Evolutionary conservation across 2,113 vertebrate species (phyloP), one percentile per base, ranked within the genome.

Genomic region (Siphamia tubifer): DNA sequence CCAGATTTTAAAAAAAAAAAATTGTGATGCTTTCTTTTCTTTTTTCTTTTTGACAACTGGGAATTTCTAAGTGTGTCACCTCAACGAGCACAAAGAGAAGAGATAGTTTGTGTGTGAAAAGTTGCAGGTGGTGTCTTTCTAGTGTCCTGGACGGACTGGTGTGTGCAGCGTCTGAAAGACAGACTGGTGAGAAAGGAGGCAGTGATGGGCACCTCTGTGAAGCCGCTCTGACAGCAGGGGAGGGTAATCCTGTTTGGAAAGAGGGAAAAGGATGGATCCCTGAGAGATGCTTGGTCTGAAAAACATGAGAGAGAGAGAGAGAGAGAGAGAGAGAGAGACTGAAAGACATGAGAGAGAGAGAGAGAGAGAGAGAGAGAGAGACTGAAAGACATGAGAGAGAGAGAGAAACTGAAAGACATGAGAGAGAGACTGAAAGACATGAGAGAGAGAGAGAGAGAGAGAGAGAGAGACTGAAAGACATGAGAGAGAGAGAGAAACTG

Each of bases 161-260:
- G 63, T 25, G 57, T 20, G 39, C 20, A 42, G 53, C 58, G 15
- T 77, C 53, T 53, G 68, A 74, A 62, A 62, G 76, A 78, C 73
- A 66, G 61, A 58, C 40, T 68, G 45, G 48, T 38, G 31, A 75
- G 40, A 49, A 73, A 49, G 52, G 67, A 83, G 78, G 53, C 71
- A 74, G 49, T 66, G 82, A 82, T 75, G 75, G 68, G 69, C 78
- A 77, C 61, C 68, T 74, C 73, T 61, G 34, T 82, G 67, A 64
- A 73, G 53, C 48, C 34, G 20, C 56, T 60, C 65, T 84, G 83
- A 82, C 83, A 82, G 81, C 76, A 80, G 56, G 55, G 39, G 58
- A 73, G 67, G 54, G 58, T 80, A 85, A 85, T 88, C 83, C 81
- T 73, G 81, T 86, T 78, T 68, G 38, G 70, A 68, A 32, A 68